phyloP scores from a whole-genome alignment of 1,140 invertebrate genomes.

The Cylas formicarius region DNA sequence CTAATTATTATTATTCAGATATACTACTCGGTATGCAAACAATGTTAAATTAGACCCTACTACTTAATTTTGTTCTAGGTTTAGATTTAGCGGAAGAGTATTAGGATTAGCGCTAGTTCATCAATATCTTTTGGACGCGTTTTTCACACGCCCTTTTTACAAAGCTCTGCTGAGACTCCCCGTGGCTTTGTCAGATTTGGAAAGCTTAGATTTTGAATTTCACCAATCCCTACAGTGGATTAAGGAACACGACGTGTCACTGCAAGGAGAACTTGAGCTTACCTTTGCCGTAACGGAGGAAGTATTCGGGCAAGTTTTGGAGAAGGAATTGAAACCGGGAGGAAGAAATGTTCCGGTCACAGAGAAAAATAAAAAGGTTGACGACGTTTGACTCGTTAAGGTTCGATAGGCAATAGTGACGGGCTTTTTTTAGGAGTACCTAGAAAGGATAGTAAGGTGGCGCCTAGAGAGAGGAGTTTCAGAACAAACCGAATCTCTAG shows the following conservation, averaged over 20 bases:
- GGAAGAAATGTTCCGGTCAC: constrained; percentile 86
- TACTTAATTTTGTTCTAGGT: constrained; percentile 51
- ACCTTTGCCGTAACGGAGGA: constrained; percentile 78
- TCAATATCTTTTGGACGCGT: constrained; percentile 93
- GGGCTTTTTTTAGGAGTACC: constrained; percentile 63
- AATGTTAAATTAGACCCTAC: not conserved
- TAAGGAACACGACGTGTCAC: constrained; percentile 78
- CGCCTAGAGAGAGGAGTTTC: constrained; percentile 86
- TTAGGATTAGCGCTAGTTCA: constrained; percentile 90
- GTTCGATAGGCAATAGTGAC: not conserved
- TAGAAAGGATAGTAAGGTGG: constrained; percentile 90
- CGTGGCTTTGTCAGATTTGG: constrained; percentile 85
- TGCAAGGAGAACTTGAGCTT: constrained; percentile 64
- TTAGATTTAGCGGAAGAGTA: constrained; percentile 90
- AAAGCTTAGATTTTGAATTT: constrained; percentile 88
- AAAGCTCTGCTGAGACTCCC: constrained; percentile 86
- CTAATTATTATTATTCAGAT: too few relatives aligned
- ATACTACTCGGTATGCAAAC: too few relatives aligned
- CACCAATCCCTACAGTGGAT: constrained; percentile 93
- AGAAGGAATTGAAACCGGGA: constrained; percentile 87
- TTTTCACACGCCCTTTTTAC: constrained; percentile 95
- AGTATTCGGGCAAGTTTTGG: constrained; percentile 72
- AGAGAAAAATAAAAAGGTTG: constrained; percentile 88
- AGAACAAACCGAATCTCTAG: constrained; percentile 89
- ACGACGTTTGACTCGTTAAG: not conserved